Percentiles rank a stretch among this genome's conserved stretches.
These are phyloP conservation scores for Perizoma flavofasciatum DNA, from an alignment of 2,888 invertebrate species.

Conservation along the genomic window DNA sequence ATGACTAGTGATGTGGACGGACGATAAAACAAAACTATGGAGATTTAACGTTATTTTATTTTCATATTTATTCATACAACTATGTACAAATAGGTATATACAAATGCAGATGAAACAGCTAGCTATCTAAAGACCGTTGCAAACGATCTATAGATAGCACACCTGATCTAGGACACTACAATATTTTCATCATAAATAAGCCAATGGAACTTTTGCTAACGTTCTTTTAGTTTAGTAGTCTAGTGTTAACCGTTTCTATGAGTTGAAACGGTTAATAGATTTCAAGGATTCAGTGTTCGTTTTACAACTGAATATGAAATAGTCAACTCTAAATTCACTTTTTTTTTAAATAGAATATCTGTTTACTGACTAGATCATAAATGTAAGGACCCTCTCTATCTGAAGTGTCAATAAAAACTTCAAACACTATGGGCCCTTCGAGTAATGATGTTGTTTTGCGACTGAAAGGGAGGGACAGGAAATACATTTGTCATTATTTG, in stretches of 20 bases:
- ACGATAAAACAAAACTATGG: constrained; percentile 19
- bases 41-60: no score
- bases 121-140: no score
- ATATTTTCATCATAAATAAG: no score
- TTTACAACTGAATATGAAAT: not conserved
- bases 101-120: no score
- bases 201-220: no score
- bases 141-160: no score
- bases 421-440: constrained; percentile 11
- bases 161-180: no score
- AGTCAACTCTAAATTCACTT: not conserved
- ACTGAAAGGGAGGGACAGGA: constrained; percentile 25
- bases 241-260: no score
- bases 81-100: no score
- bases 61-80: no score
- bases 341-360: no score
- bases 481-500: constrained; percentile 35
- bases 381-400: not conserved
- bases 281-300: not conserved
- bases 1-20: constrained; percentile 20
- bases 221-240: constrained; percentile 1
- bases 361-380: not conserved
- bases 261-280: not conserved
- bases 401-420: constrained; percentile 36
- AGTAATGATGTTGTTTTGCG: constrained; percentile 45